Percentiles rank a stretch among this genome's conserved stretches.
These are phyloP conservation scores for Salminus brasiliensis DNA, from an alignment of 2,113 vertebrate genomes.

Conservation along the genomic window DNA sequence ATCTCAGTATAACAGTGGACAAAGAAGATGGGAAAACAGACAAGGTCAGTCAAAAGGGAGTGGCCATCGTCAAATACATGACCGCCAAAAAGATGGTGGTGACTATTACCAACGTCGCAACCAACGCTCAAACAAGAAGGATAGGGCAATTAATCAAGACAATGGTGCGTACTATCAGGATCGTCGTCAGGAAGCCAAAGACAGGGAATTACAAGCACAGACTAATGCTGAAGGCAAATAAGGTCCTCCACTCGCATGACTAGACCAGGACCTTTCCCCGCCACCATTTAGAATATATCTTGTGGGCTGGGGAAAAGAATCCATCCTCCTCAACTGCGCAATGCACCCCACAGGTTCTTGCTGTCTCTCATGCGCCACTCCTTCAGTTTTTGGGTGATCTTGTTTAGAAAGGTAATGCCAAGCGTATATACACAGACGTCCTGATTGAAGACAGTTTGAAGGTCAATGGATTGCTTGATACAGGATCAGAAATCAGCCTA, in stretches of 20 bases:
- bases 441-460: background rate
- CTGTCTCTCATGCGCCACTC: background rate
- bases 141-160: background rate
- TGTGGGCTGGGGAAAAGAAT: background rate
- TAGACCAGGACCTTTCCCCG: background rate
- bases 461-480: background rate
- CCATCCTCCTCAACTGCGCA: background rate
- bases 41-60: background rate
- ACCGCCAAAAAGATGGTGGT: background rate
- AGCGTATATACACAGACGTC: background rate
- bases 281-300: background rate
- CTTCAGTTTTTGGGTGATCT: constrained; percentile 11
- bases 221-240: background rate
- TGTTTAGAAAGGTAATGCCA: background rate
- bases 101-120: background rate
- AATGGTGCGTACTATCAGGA: background rate
- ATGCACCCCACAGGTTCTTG: background rate
- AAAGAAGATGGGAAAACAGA: background rate
- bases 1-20: background rate
- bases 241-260: background rate
- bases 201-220: background rate
- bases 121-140: background rate
- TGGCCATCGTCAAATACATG: background rate
- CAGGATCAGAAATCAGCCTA: too few species aligned
- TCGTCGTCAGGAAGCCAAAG: background rate